Base-by-base conservation (phyloP, 2,113 vertebrate genomes). In the Callipepla squamata region DNA sequence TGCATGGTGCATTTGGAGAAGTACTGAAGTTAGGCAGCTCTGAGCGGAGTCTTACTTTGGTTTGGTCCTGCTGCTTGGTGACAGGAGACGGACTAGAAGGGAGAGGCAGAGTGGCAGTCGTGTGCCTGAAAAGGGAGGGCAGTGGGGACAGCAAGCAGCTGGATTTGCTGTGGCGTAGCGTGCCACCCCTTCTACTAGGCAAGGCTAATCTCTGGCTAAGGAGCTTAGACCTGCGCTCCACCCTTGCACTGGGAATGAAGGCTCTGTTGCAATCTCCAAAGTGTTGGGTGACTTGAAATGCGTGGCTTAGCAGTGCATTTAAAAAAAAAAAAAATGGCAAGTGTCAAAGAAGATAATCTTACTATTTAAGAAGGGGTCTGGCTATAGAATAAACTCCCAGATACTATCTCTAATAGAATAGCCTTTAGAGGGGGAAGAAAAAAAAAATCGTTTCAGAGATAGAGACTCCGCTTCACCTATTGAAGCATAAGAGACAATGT, bases 1-100 rank as follows among this genome's bases (percentile, higher is more conserved):
- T 21, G 14, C 20, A 0, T 32, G 30, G 58, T 34, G 20, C 5
- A 7, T 5, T 17, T 44, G 59, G 11, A 30, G 42, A 44, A 32
- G 72, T 30, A n/a, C 17, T 80, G 77, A 55, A 28, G 10, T 73
- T 14, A 47, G 17, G 9, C 7, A 19, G 34, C 53, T 68, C 36
- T 61, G 77, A 69, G 8, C 0, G 0, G 34, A 79, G 16, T 40
- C 13, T 28, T n/a, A 2, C 0, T 1, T 11, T 32, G 5, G 11
- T 7, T 63, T 59, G 34, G 11, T 58, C 21, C 22, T 38, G 32
- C 59, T 65, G 32, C 32, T 48, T 30, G 11, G 4, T 2, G 2
- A 0, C 34, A 48, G n/a, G 20, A 1, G 0, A 4, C 53, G 23
- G 13, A 3, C 16, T 7, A 4, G 66, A 17, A 17, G 42, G 36